These are phyloP conservation scores for Sclerurus mexicanus DNA, from an alignment of 2,113 vertebrate species.

Conservation along the genomic window DNA sequence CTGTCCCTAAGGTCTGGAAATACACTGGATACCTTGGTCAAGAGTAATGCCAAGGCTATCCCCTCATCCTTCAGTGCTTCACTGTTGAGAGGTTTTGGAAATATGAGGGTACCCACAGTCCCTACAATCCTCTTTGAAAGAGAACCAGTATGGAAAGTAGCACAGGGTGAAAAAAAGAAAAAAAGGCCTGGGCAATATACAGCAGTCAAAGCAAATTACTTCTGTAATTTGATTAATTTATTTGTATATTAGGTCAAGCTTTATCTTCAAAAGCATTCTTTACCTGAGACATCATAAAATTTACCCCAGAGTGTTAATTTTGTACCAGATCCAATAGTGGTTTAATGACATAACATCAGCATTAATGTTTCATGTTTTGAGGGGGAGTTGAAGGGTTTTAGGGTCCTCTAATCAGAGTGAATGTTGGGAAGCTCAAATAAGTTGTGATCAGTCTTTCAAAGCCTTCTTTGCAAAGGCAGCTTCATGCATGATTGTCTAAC, in stretches of 20 bases:
- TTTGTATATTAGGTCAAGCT: background rate
- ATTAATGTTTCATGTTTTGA: fast-evolving
- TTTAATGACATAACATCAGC: background rate
- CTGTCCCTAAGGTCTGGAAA: background rate
- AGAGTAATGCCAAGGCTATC: background rate
- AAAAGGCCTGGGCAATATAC: fast-evolving
- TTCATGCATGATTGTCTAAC: background rate
- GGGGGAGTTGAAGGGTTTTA: background rate
- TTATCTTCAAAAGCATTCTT: background rate
- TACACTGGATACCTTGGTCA: background rate
- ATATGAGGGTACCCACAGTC: background rate
- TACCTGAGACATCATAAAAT: background rate
- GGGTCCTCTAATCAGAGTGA: fast-evolving
- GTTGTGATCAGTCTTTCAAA: background rate
- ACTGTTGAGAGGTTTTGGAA: background rate
- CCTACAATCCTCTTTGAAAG: background rate
- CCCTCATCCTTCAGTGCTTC: background rate
- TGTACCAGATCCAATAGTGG: background rate
- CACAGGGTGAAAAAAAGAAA: background rate
- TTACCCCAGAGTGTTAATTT: background rate
- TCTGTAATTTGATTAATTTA: background rate
- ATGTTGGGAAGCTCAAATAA: background rate
- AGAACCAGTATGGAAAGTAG: background rate
- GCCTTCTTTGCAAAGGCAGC: background rate
- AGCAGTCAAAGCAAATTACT: background rate